Evolutionary conservation across 2,113 vertebrate genomes (phyloP), one percentile per base, ranked within the genome.

Genomic region (Pseudorasbora parva): DNA sequence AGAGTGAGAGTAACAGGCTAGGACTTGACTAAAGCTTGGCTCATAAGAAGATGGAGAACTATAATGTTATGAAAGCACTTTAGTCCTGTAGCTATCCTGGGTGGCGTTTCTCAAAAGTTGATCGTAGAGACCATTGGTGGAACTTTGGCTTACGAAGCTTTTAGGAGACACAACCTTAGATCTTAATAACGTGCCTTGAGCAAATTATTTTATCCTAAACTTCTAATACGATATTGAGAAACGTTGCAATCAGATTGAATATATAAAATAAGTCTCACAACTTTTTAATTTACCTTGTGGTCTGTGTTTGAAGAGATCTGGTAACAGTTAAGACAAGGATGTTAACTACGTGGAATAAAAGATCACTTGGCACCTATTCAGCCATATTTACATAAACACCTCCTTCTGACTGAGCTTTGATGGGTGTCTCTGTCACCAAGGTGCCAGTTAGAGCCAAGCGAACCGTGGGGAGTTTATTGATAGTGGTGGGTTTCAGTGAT

Each of bases 331-430:
- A 87, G 49, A 79, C 14, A 30, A 43, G 75, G 54, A 73, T 77
- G 76, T 76, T 78, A 79, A 57, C 68, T 69, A 43, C 8, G 11
- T 66, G 57, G 51, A 85, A 83, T 77, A 86, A 86, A 81, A 74
- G 56, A 49, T 72, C 23, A 41, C 60, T 83, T 62, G 4, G 56
- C 86, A 85, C 75, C 81, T 80, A 60, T 68, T 49, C 19, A 66
- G 81, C 72, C 57, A 76, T 45, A 83, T 87, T 87, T 54, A 74
- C 86, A 87, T 87, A 47, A 56, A 75, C 69, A 64, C 77, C 23
- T 10, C 72, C 9, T 10, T 77, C 66, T 59, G 72, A 49, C 19
- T 49, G 21, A 17, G 47, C 62, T 81, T 83, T 83, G 81, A 83
- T 72, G 27, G 78, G 57, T 81, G 56, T 73, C 56, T 57, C 37